Evolutionary conservation across 2,888 invertebrate genomes (phyloP), one percentile per base, ranked within the genome.

Genomic region (Hololepta plana): DNA sequence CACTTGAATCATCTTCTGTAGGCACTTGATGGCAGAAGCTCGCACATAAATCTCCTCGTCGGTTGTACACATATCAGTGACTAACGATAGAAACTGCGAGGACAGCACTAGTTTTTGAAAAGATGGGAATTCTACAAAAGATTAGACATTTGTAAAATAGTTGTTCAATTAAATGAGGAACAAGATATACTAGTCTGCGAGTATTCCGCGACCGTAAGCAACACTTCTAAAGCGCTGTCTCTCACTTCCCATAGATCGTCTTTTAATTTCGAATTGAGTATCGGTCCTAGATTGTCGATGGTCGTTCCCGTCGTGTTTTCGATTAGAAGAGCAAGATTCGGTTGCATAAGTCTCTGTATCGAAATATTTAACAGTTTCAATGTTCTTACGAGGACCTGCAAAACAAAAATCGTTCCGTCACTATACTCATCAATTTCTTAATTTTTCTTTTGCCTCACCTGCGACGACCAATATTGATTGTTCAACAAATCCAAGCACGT

Each of bases 171-270:
- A 26, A 16, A 20, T 12, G 19, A 7, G 19, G 14, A 11, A 15
- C 15, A 10, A 11, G 11, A 56, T 69, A 60, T 58, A 81, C 81
- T 79, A 32, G 67, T 57, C 45, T 66, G 67, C 1, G 77, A 72
- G 35, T 81, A 68, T 20, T 60, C 59, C 0, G 72, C 70, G 42
- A 79, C 69, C 0, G 74, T 72, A 21, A 65, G 64, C 4, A 82
- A 51, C 20, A 81, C 54, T 47, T 84, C 81, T 13, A 82, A 44
- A 0, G 77, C 71, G 3, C 74, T 74, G 39, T 84, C 82, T 19
- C 80, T 60, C 2, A 82, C 67, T 48, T 82, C 81, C 84, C 82
- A 84, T 24, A 69, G 60, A 3, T 60, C 51, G 43, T 79, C 77
- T 37, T 76, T 72, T 44, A 80, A 55, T 43, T 76, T 71, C 46